These are phyloP conservation scores for Orthosia gracilis DNA, from an alignment of 2,888 invertebrate genomes.

Conservation along the genomic window DNA sequence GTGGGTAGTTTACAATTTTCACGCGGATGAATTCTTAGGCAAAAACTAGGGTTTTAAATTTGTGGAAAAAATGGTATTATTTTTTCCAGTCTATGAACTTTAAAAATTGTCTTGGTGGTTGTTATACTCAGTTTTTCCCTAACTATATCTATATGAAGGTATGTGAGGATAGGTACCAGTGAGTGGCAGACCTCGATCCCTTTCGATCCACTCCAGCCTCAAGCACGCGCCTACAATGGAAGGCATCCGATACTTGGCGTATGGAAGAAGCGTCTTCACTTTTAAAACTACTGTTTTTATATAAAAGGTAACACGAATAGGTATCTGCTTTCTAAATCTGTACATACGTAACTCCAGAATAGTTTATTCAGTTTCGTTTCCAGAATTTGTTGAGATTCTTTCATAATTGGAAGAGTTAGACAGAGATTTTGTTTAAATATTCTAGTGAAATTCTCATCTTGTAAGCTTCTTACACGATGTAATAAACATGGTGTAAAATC, in stretches of 20 bases:
- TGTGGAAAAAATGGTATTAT: background rate
- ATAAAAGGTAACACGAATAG: too few relatives aligned
- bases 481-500: too few relatives aligned
- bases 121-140: background rate
- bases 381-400: background rate
- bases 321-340: background rate
- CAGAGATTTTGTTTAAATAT: background rate
- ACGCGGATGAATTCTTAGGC: too few relatives aligned
- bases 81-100: background rate
- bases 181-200: conserved; percentile 59
- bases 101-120: background rate
- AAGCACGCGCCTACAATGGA: conserved; percentile 59
- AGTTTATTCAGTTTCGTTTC: background rate
- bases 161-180: conserved; percentile 10
- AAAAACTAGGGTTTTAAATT: background rate
- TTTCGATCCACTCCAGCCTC: conserved; percentile 58
- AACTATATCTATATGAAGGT: conserved; percentile 4
- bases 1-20: too few relatives aligned
- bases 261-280: conserved; percentile 26
- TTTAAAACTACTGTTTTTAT: conserved; percentile 15
- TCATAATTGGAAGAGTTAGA: background rate
- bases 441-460: background rate
- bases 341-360: background rate
- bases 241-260: conserved; percentile 42
- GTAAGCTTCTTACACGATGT: background rate